Percentiles rank a stretch among this genome's conserved stretches.
Conservation (phyloP, 2,888 invertebrate species). For the Ctenicera cuprea region DNA sequence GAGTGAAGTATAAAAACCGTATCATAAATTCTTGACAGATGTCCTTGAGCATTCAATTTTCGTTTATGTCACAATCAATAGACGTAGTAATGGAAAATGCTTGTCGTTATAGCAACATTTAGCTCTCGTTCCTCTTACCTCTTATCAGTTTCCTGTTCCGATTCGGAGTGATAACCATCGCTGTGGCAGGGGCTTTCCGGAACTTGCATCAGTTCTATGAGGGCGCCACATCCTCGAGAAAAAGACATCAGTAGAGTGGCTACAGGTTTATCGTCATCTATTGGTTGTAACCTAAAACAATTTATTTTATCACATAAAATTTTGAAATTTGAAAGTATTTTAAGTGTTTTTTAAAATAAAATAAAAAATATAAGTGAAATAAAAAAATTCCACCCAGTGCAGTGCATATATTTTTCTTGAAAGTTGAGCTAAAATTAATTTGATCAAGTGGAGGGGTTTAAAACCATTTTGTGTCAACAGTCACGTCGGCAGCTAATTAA, state of each 20-base stretch:
- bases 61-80: constrained; percentile 19
- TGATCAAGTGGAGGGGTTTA: too few species aligned
- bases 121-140: constrained; percentile 60
- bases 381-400: too few species aligned
- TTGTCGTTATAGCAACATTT: constrained; percentile 30
- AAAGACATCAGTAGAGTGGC: constrained; percentile 85
- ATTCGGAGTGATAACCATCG: constrained; percentile 91
- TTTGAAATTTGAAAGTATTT: too few species aligned
- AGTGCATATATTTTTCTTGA: too few species aligned
- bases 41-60: constrained; percentile 19
- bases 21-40: constrained; percentile 28
- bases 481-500: too few species aligned
- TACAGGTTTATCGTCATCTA: constrained; percentile 76
- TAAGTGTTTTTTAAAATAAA: too few species aligned
- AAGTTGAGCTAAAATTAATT: too few species aligned
- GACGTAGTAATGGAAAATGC: constrained; percentile 17
- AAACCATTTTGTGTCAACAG: too few species aligned
- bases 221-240: constrained; percentile 83
- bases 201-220: constrained; percentile 83
- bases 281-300: constrained; percentile 66
- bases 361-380: too few species aligned
- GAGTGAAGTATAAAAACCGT: not conserved
- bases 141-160: constrained; percentile 74
- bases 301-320: not conserved
- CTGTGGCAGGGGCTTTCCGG: constrained; percentile 77